Evolutionary conservation across 2,797 vertebrate genomes (phyloP).

Genomic region (Etheostoma perlongum): DNA sequence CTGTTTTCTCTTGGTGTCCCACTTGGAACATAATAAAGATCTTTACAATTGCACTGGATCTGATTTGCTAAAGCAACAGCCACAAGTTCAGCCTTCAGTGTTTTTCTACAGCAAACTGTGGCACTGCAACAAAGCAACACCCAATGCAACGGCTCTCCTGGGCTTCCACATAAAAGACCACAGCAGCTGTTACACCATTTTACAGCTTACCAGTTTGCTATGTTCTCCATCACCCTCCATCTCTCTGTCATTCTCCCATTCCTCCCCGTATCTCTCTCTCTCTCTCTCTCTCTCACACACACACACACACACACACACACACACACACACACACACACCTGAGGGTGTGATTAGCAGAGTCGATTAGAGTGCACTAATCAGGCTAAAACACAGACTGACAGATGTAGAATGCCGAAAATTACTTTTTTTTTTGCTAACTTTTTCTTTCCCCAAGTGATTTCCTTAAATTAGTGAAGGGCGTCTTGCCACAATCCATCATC

Average conservation of each 20-base stretch:
- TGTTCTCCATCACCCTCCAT: conserved; percentile 58
- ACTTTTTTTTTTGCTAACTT: conserved; percentile 63
- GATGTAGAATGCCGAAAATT: conserved; percentile 74
- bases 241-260: conserved; percentile 27
- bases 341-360: conserved; percentile 81
- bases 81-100: conserved; percentile 18
- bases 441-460: conserved; percentile 70
- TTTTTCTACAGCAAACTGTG: conserved; percentile 55
- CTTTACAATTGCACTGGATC: conserved; percentile 20
- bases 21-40: conserved; percentile 46
- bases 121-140: conserved; percentile 36
- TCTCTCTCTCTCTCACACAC: conserved; percentile 11
- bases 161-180: conserved; percentile 65
- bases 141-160: conserved; percentile 64
- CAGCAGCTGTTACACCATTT: conserved; percentile 79
- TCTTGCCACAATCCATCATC: conserved; percentile 66
- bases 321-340: conserved; percentile 63
- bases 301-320: background rate
- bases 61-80: conserved; percentile 28
- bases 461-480: conserved; percentile 69
- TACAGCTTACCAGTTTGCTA: conserved; percentile 47
- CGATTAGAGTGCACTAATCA: conserved; percentile 81
- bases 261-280: background rate
- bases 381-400: conserved; percentile 77
- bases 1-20: conserved; percentile 22